Conservation (phyloP, 2,888 invertebrate species). For the Ischnura elegans region DNA sequence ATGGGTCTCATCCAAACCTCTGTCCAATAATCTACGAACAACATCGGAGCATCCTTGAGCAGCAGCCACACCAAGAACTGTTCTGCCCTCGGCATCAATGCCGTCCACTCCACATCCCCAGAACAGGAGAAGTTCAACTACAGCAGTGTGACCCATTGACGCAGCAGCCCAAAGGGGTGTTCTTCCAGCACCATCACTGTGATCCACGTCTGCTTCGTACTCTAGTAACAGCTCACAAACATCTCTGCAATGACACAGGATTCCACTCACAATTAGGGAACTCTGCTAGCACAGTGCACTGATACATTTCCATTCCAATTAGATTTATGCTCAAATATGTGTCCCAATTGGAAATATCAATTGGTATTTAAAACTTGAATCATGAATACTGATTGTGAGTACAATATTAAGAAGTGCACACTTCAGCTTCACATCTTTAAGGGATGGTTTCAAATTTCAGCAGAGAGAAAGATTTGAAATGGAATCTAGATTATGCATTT, state of each 20-base stretch:
- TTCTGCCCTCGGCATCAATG: conserved; percentile 96
- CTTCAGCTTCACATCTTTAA: too few relatives aligned
- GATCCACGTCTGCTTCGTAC: conserved; percentile 95
- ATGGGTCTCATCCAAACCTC: conserved; percentile 83
- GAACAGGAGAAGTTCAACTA: conserved; percentile 92
- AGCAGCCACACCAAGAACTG: conserved; percentile 91
- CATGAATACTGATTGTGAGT: too few relatives aligned
- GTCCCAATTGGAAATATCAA: too few relatives aligned
- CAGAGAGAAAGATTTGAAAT: too few relatives aligned
- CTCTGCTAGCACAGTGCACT: not conserved
- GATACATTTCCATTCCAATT: not conserved
- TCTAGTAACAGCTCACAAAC: conserved; percentile 94
- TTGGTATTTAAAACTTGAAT: too few relatives aligned
- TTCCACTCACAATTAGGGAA: not conserved
- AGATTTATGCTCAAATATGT: too few relatives aligned
- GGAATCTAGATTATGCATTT: too few relatives aligned
- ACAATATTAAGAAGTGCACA: too few relatives aligned
- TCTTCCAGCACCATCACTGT: conserved; percentile 89
- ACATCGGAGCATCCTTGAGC: conserved; percentile 92
- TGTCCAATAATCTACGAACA: conserved; percentile 91
- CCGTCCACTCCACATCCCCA: conserved; percentile 98
- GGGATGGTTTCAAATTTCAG: too few relatives aligned
- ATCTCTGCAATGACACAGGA: conserved; percentile 80
- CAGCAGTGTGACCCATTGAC: conserved; percentile 93
- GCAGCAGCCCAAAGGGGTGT: conserved; percentile 96